A percentile compares a stretch with the other conserved stretches of the same genome.
phyloP scores from a whole-genome alignment of 2,797 vertebrate species.

The Harpagifer antarcticus region DNA sequence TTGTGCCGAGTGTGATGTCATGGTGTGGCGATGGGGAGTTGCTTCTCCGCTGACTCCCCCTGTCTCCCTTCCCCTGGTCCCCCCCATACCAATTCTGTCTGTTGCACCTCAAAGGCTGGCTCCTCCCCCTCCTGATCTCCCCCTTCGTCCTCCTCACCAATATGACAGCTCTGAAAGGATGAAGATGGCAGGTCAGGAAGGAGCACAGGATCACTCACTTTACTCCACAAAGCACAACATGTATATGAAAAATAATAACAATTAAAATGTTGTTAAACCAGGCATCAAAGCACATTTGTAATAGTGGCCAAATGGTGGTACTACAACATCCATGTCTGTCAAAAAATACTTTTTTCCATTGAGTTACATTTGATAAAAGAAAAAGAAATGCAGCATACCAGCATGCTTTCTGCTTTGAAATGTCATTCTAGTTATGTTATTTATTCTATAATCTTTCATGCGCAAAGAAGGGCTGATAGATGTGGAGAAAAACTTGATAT shows the following conservation, averaged over 20 bases:
- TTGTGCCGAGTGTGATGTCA: slow-evolving; percentile 76
- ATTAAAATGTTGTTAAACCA: not conserved
- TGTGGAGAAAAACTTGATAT: too few species aligned
- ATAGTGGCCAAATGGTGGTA: too few species aligned
- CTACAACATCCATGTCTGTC: too few species aligned
- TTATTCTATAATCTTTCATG: not conserved
- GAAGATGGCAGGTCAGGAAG: not conserved
- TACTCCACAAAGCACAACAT: not conserved
- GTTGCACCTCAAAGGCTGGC: slow-evolving; percentile 92
- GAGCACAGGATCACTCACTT: not conserved
- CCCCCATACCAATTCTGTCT: slow-evolving; percentile 89
- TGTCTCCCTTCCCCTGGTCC: slow-evolving; percentile 83
- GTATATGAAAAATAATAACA: not conserved
- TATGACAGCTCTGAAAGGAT: slow-evolving; percentile 92
- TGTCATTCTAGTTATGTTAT: too few species aligned
- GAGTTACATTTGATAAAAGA: too few species aligned
- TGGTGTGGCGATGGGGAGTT: slow-evolving; percentile 77
- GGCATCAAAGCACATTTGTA: too few species aligned
- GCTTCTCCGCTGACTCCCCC: slow-evolving; percentile 80
- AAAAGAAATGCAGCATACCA: too few species aligned
- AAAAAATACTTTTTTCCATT: too few species aligned
- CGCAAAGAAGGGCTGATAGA: too few species aligned
- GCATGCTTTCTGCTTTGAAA: too few species aligned
- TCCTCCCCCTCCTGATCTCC: slow-evolving; percentile 88
- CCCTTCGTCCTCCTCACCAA: slow-evolving; percentile 89